phyloP scores from a whole-genome alignment of 2,113 vertebrate species.

The Microcebus ravelobensis region DNA sequence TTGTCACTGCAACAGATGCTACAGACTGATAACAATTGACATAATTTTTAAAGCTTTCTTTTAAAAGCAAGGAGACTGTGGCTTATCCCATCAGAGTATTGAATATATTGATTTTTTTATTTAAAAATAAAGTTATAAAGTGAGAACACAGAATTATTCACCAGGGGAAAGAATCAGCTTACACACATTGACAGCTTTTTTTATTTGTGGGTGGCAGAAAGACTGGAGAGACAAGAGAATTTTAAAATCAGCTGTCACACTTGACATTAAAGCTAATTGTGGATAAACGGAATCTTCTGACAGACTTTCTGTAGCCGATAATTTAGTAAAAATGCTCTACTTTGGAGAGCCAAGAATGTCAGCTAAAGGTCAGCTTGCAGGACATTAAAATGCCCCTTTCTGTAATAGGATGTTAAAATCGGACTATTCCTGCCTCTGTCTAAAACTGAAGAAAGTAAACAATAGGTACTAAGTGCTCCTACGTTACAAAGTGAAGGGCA shows the following conservation, averaged over 20 bases:
- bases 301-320: neutral
- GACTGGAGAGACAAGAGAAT: neutral
- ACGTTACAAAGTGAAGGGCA: neutral
- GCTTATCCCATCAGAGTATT: neutral
- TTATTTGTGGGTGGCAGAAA: slow-evolving; percentile 35
- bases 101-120: slow-evolving; percentile 17
- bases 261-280: slow-evolving; percentile 70
- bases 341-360: slow-evolving; percentile 64
- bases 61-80: neutral
- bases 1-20: neutral
- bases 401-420: slow-evolving; percentile 55
- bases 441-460: slow-evolving; percentile 47
- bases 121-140: slow-evolving; percentile 15
- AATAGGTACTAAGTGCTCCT: neutral
- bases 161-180: neutral
- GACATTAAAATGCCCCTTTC: slow-evolving; percentile 51
- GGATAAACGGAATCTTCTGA: slow-evolving; percentile 58
- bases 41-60: neutral
- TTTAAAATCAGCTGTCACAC: slow-evolving; percentile 35
- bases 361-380: slow-evolving; percentile 56
- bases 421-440: neutral
- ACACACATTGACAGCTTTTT: slow-evolving; percentile 2
- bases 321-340: slow-evolving; percentile 29
- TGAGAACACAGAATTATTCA: neutral
- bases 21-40: neutral